A percentile compares a stretch with the other conserved stretches of the same genome.
Evolutionary conservation across 37 sponge, comb jelly and placozoan genomes (phyloP).

Genomic region (Crambe crambe): DNA sequence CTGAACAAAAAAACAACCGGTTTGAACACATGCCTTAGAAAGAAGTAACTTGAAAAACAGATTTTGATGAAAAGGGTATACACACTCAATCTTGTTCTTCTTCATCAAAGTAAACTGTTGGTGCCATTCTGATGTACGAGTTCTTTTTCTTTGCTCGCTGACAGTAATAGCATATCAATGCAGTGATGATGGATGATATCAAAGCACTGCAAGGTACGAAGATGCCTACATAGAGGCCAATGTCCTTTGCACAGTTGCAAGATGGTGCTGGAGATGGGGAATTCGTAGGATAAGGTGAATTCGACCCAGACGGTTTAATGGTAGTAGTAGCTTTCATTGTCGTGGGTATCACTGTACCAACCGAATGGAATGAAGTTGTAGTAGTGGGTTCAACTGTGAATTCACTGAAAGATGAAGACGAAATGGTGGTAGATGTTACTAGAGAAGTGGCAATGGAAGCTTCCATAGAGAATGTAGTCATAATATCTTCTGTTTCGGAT

Average conservation of each 20-base stretch:
- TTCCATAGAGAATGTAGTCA: background rate
- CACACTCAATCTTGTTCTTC: constrained; percentile 31
- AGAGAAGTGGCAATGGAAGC: background rate
- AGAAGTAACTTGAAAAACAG: too few relatives aligned
- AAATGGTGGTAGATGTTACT: background rate
- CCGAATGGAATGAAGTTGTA: background rate
- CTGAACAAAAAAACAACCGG: too few relatives aligned
- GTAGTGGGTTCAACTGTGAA: background rate
- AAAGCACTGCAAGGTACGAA: constrained; percentile 25
- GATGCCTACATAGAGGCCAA: constrained; percentile 19
- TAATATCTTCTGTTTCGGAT: background rate
- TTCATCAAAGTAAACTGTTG: constrained; percentile 67
- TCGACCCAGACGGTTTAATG: background rate
- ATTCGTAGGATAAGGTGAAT: background rate
- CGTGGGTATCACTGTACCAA: background rate
- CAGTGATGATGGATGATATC: constrained; percentile 8
- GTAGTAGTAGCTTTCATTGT: background rate
- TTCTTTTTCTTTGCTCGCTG: constrained; percentile 26
- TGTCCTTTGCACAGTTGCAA: background rate
- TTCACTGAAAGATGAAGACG: background rate
- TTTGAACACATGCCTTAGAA: too few relatives aligned
- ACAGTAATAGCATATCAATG: constrained; percentile 9
- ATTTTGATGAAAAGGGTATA: too few relatives aligned
- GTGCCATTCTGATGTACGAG: constrained; percentile 50
- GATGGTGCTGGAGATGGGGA: constrained; percentile 2